These are phyloP conservation scores for Anas bernieri DNA, from an alignment of 2,797 vertebrate genomes.

Conservation along the genomic window DNA sequence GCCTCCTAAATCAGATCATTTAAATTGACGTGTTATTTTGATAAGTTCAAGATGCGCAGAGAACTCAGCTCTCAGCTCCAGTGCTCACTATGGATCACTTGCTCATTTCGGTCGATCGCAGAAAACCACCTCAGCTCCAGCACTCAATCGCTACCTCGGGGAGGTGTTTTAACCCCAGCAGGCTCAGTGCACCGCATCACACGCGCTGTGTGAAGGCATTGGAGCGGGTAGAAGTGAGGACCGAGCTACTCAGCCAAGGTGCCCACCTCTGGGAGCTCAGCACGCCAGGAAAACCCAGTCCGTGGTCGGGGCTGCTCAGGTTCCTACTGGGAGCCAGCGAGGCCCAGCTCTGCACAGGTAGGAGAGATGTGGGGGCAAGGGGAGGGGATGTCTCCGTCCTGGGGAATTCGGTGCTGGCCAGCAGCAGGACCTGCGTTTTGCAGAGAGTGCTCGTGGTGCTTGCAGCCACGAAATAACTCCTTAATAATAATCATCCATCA, in stretches of 20 bases:
- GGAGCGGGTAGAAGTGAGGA: neutral
- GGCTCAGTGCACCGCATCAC: neutral
- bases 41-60: neutral
- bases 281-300: neutral
- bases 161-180: neutral
- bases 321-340: neutral
- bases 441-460: neutral
- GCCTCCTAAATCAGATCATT: neutral
- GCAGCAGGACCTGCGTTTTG: neutral
- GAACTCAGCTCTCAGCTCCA: neutral
- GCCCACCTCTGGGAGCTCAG: too few species aligned
- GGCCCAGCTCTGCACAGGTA: neutral
- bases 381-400: neutral
- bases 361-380: neutral
- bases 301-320: neutral
- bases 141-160: neutral
- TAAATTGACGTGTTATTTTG: neutral
- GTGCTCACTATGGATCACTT: neutral
- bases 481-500: too few species aligned
- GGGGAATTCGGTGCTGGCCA: neutral
- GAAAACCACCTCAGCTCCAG: neutral
- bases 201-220: rapidly evolving
- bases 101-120: neutral
- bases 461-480: neutral
- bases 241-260: neutral